Base-by-base conservation (phyloP, 2,113 vertebrate genomes). In the Buteo buteo region DNA sequence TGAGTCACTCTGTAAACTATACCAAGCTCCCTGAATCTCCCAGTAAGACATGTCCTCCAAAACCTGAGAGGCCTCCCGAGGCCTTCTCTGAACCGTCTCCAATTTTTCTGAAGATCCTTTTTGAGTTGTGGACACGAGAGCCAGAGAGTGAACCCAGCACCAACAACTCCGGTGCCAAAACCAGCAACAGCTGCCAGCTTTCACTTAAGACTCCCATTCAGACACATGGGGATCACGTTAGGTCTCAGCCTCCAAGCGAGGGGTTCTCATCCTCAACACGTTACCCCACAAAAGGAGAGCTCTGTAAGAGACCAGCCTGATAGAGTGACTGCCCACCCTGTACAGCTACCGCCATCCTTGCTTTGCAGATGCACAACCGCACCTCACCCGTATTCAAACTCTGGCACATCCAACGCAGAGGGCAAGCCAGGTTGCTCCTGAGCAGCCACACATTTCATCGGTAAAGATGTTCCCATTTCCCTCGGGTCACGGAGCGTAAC, bases 31-130 rank as follows among this genome's bases (percentile, higher is more conserved):
- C 80, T 31, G 10, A 78, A 52, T 34, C 69, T 84, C 61, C 40
- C n/a, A 19, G 14, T 40, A 82, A 88, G 57, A 78, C 24, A 1
- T 3, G 18, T 81, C 52, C 86, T 84, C 47, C 64, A 67, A 59
- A 84, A 50, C 45, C 17, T n/a, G 26, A 88, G 55, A 86, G 69
- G 54, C 65, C 55, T 94, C 61, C 67, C 0, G 0, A 73, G 16
- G 31, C 40, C 28, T 65, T 26, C 67, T 58, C 47, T 71, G 67
- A 95, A 86, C 40, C 0, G 0, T 29, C 31, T 93, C 73, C 25
- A 85, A 4, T 31, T 91, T 95, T 90, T 82, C 80, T 93, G 66
- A 94, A 87, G 52, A 92, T 76, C 18, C 29, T 67, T 78, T 74
- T 5, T 61, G 80, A 94, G n/a, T 2, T 89, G 62, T 1, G 2